Evolutionary conservation across 2,113 vertebrate species (phyloP).

Genomic region (Peromyscus californicus): DNA sequence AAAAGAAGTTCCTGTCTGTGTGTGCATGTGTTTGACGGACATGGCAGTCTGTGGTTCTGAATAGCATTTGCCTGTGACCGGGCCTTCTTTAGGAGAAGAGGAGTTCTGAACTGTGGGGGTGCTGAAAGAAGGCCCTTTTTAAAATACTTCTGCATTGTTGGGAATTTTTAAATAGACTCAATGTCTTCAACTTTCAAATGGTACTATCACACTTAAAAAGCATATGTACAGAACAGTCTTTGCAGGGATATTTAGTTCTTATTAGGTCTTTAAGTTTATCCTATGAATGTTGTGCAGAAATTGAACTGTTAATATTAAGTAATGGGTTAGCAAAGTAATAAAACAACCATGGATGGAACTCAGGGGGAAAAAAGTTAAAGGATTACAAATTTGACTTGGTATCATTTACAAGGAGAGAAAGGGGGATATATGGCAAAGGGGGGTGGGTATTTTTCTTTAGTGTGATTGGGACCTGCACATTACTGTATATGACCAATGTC

Average conservation of each 20-base stretch:
- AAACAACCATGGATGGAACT: slow-evolving; percentile 2
- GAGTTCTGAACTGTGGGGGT: not conserved
- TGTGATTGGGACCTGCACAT: not conserved
- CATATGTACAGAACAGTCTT: not conserved
- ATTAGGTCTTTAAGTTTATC: slow-evolving; percentile 71
- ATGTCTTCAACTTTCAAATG: slow-evolving; percentile 51
- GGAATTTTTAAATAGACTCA: not conserved
- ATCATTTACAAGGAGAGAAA: slow-evolving; percentile 41
- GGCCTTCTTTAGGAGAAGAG: not conserved
- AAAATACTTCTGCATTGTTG: slow-evolving; percentile 8
- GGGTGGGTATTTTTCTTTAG: slow-evolving; percentile 42
- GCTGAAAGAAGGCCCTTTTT: slow-evolving; percentile 40
- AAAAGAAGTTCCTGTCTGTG: slow-evolving; percentile 6
- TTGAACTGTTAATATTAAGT: slow-evolving; percentile 74
- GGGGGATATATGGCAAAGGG: not conserved
- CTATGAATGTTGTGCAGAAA: slow-evolving; percentile 55
- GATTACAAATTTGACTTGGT: slow-evolving; percentile 53
- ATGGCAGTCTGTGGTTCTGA: not conserved
- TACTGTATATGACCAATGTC: slow-evolving; percentile 28
- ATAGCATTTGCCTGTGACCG: not conserved
- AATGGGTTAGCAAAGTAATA: slow-evolving; percentile 54
- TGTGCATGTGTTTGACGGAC: not conserved
- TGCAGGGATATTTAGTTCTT: slow-evolving; percentile 49
- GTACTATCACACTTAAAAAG: slow-evolving; percentile 39
- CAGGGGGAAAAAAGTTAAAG: not conserved